phyloP scores from a whole-genome alignment of 2,888 invertebrate species.

The Cataglyphis livida region DNA sequence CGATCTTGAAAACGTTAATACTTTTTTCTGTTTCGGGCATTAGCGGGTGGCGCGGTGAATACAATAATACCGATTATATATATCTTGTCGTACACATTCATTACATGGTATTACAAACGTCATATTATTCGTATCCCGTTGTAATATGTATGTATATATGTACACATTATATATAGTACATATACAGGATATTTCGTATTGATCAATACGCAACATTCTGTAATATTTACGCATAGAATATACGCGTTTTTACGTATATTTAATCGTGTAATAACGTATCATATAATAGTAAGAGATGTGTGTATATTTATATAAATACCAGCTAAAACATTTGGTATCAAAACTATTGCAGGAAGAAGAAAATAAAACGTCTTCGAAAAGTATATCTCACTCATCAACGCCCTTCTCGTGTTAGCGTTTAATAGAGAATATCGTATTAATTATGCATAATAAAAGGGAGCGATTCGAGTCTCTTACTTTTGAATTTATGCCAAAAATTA shows the following conservation, averaged over 20 bases:
- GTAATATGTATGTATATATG: slow-evolving; percentile 61
- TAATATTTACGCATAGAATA: slow-evolving; percentile 63
- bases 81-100: slow-evolving; percentile 73
- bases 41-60: slow-evolving; percentile 73
- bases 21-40: slow-evolving; percentile 69
- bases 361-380: slow-evolving; percentile 63
- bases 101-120: slow-evolving; percentile 78
- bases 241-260: slow-evolving; percentile 63
- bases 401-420: slow-evolving; percentile 7
- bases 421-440: background rate
- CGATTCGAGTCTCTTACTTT: background rate
- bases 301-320: slow-evolving; percentile 77
- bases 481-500: background rate
- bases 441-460: background rate
- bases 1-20: slow-evolving; percentile 81
- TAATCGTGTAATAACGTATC: slow-evolving; percentile 71
- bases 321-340: slow-evolving; percentile 82
- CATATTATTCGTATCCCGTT: slow-evolving; percentile 72
- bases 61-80: slow-evolving; percentile 74
- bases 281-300: slow-evolving; percentile 78
- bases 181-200: slow-evolving; percentile 56
- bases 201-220: background rate
- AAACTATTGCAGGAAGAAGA: slow-evolving; percentile 79
- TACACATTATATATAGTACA: slow-evolving; percentile 65
- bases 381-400: slow-evolving; percentile 40